Base-by-base conservation (phyloP, 2,888 invertebrate genomes). In the Phytoseiulus persimilis region DNA sequence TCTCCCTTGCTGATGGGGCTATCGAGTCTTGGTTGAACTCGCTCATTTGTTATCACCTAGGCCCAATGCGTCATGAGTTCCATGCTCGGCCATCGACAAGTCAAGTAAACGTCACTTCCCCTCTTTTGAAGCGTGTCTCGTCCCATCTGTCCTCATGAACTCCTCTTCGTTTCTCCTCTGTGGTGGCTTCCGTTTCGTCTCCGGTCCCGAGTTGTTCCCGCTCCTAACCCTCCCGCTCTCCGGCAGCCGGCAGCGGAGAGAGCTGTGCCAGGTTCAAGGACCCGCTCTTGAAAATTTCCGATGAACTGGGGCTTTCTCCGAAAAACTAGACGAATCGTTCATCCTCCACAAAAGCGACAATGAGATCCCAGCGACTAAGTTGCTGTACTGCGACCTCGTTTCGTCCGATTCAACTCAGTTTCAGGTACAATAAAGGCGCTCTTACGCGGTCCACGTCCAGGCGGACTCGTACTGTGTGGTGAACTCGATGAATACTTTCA, bases 361-460 rank as follows among this genome's bases (percentile, higher is more conserved):
- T 39, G 39, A 14, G 65, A 65, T 65, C 65, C 65, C 65, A 65
- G 65, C 65, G 65, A 65, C 65, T 65, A 65, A 65, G 18, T 23
- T 14, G 65, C 14, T 14, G 65, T 65, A 65, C 65, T 65, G 65
- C 65, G 65, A 65, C 65, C 65, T 65, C 65, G 28, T 65, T 65
- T 65, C 65, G 65, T 65, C 65, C 65, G 65, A 65, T 65, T 65
- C 18, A 65, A 65, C 65, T 65, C 28, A 65, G 65, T 65, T 65
- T 65, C 65, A 65, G 65, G 65, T 65, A 65, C 65, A 65, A 65
- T 65, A 65, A 65, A 65, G 65, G 65, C 65, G 65, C 65, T 65
- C 65, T 65, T 65, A 65, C 65, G 65, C 18, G 65, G 65, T 65
- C 65, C 65, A 23, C 65, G 28, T 65, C 18, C 23, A 65, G 28